Percentiles rank a stretch among this genome's conserved stretches.
Evolutionary conservation across 2,113 vertebrate genomes (phyloP).

Genomic region (Elaphurus davidianus): DNA sequence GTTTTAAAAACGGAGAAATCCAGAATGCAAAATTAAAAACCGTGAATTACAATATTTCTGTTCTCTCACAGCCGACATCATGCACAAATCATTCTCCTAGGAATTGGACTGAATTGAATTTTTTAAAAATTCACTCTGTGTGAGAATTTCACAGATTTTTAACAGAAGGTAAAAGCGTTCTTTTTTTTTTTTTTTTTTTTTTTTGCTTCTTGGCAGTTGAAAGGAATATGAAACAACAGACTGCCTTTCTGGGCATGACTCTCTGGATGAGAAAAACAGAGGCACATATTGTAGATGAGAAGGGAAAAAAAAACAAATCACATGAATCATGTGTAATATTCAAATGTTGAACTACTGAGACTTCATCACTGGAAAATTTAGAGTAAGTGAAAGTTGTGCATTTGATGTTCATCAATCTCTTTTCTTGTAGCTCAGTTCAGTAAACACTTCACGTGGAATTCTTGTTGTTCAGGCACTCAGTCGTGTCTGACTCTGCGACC

Average conservation of each 20-base stretch:
- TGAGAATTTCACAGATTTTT: slow-evolving; percentile 27
- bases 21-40: not conserved
- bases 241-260: slow-evolving; percentile 52
- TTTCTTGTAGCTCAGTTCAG: not conserved
- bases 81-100: not conserved
- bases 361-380: not conserved
- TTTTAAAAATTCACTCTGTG: not conserved
- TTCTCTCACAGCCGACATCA: not conserved
- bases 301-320: not conserved
- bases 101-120: not conserved
- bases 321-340: not conserved
- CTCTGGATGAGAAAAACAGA: slow-evolving; percentile 26
- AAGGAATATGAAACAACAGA: slow-evolving; percentile 40
- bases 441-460: not conserved
- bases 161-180: slow-evolving; percentile 21
- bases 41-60: not conserved
- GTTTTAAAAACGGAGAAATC: not conserved
- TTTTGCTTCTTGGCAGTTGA: not conserved
- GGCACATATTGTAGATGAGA: not conserved
- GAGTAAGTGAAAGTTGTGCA: not conserved
- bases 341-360: not conserved
- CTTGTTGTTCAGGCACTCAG: not conserved
- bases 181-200: not conserved
- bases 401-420: not conserved
- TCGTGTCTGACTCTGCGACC: not conserved